Conservation (phyloP, 35 echinoderm and acorn worm genomes). For the Stichopus chloronotus region DNA sequence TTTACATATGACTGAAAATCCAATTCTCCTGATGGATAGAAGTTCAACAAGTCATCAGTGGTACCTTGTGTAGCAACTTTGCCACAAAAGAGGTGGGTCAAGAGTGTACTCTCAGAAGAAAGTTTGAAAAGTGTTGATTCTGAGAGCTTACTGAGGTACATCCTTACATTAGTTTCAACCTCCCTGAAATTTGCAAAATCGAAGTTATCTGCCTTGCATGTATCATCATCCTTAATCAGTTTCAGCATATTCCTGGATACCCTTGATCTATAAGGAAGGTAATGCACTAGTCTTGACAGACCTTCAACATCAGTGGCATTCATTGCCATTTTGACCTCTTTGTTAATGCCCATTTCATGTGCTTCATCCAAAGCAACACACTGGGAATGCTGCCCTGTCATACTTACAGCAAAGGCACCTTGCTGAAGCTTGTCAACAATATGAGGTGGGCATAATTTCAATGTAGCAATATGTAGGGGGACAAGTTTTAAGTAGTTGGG, state of each 20-base stretch:
- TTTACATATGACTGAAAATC: no score
- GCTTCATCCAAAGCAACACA: conserved; percentile 64
- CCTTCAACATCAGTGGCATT: not conserved
- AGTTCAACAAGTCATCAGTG: no score
- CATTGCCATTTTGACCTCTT: conserved; percentile 48
- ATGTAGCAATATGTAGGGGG: conserved; percentile 1
- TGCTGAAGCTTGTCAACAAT: not conserved
- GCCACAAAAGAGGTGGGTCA: no score
- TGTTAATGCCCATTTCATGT: conserved; percentile 71
- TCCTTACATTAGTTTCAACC: not conserved
- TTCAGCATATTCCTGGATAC: not conserved
- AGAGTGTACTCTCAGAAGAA: not conserved
- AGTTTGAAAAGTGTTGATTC: no score
- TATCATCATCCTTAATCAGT: not conserved
- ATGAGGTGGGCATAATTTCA: not conserved
- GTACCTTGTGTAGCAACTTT: no score
- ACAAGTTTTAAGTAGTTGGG: conserved; percentile 40
- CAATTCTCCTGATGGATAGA: no score
- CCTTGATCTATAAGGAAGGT: conserved; percentile 60
- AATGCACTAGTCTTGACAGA: conserved; percentile 47
- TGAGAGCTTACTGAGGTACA: not conserved
- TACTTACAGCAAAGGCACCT: conserved; percentile 46
- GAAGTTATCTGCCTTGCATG: not conserved
- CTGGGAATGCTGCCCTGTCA: not conserved
- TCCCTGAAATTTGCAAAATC: not conserved